Conservation (phyloP, 92 coral and sea anemone species). For the Pocillopora grandis region DNA sequence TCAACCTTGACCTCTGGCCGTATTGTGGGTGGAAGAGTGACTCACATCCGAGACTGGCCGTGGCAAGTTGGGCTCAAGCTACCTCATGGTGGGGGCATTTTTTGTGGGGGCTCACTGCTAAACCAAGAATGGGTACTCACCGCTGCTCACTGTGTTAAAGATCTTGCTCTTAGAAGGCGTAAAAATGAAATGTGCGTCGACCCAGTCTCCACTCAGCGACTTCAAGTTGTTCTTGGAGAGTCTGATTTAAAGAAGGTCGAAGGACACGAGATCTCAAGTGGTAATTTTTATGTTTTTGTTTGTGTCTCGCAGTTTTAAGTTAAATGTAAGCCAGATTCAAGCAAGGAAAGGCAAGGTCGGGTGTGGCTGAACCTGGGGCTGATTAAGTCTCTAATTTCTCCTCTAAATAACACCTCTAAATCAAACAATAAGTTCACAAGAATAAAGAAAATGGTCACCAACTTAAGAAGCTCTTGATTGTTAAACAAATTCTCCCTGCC, state of each 20-base stretch:
- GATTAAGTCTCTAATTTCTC: no score
- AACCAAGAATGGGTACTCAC: slow-evolving; percentile 80
- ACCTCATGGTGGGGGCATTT: slow-evolving; percentile 28
- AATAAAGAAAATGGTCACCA: no score
- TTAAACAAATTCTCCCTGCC: no score
- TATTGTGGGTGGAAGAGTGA: slow-evolving; percentile 72
- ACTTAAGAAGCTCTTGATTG: no score
- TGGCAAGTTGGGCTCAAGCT: slow-evolving; percentile 85
- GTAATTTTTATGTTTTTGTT: slow-evolving; percentile 8
- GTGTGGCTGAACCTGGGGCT: no score
- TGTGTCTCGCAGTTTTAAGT: no score
- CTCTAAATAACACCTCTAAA: no score
- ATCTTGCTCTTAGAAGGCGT: slow-evolving; percentile 47
- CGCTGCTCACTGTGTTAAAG: slow-evolving; percentile 79
- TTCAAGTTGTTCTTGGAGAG: slow-evolving; percentile 71
- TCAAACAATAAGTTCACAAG: no score
- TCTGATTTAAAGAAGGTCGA: slow-evolving; percentile 65
- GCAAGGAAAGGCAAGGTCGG: no score
- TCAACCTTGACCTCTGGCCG: slow-evolving; percentile 23
- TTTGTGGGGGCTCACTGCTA: slow-evolving; percentile 82
- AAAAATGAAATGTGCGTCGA: slow-evolving; percentile 46
- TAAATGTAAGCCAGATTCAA: no score
- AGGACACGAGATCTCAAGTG: slow-evolving; percentile 63
- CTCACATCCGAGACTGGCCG: slow-evolving; percentile 72
- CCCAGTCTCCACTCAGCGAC: slow-evolving; percentile 27